Percentiles rank a stretch among this genome's conserved stretches.
Conservation (phyloP, 2,888 invertebrate genomes). For the Drosophila aldrichi region DNA sequence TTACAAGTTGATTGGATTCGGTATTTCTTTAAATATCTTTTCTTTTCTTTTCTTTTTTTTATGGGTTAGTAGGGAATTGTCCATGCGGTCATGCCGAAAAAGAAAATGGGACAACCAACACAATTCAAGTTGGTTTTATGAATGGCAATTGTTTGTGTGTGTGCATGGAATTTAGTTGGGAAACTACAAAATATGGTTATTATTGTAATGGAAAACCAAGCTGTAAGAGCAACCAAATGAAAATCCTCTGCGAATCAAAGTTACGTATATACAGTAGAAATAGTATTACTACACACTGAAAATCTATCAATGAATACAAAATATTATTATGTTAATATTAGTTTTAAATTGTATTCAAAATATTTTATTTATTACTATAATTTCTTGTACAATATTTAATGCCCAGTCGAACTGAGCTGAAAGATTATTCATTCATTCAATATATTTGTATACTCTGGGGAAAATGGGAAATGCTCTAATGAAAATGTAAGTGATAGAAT, state of each 20-base stretch:
- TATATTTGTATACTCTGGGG: no score
- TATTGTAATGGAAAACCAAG: slow-evolving; percentile 3
- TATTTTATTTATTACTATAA: not conserved
- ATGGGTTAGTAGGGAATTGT: slow-evolving; percentile 18
- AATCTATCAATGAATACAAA: not conserved
- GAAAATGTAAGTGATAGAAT: no score
- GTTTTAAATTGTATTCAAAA: not conserved
- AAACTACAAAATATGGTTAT: slow-evolving; percentile 37
- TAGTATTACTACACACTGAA: not conserved
- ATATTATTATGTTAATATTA: not conserved
- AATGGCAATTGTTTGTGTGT: slow-evolving; percentile 35
- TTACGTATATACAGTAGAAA: not conserved
- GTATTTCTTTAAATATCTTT: not conserved
- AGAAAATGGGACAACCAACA: slow-evolving; percentile 26
- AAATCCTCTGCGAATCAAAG: not conserved
- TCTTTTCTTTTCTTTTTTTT: not conserved
- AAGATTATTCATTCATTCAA: no score
- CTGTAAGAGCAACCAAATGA: not conserved
- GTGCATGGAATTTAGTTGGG: slow-evolving; percentile 21
- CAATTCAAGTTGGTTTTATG: slow-evolving; percentile 28
- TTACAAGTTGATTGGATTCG: slow-evolving; percentile 39
- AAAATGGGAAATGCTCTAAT: no score
- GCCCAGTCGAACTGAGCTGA: not conserved
- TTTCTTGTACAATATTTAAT: not conserved
- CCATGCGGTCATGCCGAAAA: slow-evolving; percentile 22